Evolutionary conservation across 2,888 invertebrate species (phyloP).

Genomic region (Caenorhabditis sp.): DNA sequence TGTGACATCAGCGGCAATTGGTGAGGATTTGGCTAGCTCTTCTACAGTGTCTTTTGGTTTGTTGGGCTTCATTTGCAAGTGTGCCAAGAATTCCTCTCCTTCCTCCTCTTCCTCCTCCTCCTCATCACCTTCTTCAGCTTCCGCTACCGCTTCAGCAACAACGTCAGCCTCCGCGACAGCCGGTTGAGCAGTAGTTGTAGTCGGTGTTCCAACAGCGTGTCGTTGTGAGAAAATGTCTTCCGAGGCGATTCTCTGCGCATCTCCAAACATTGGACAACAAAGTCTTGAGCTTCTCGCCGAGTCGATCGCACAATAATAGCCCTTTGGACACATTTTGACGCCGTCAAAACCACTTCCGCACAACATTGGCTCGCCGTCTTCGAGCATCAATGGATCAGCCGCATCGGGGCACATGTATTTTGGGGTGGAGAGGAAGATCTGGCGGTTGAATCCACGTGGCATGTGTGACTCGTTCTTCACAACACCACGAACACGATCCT

Average conservation of each 20-base stretch:
- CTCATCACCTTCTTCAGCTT: constrained; percentile 29
- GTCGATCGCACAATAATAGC: constrained; percentile 70
- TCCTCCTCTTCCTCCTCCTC: constrained; percentile 42
- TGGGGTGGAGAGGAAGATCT: constrained; percentile 49
- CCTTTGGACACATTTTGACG: constrained; percentile 66
- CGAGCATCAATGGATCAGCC: constrained; percentile 54
- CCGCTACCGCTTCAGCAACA: constrained; percentile 23
- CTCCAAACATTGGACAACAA: constrained; percentile 63
- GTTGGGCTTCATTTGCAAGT: constrained; percentile 36
- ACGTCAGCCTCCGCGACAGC: background rate
- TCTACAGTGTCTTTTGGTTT: constrained; percentile 24
- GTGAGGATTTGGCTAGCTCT: constrained; percentile 32
- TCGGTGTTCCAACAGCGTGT: constrained; percentile 15
- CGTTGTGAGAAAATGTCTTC: constrained; percentile 58
- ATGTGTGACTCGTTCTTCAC: constrained; percentile 42
- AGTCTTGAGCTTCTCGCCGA: constrained; percentile 54
- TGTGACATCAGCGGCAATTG: constrained; percentile 31
- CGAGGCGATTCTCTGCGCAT: constrained; percentile 57
- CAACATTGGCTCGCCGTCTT: constrained; percentile 46
- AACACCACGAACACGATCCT: constrained; percentile 27
- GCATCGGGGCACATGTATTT: constrained; percentile 60
- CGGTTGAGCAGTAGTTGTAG: background rate
- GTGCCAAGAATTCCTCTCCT: constrained; percentile 30
- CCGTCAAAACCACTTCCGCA: constrained; percentile 71
- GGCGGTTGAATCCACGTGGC: constrained; percentile 50